A percentile compares a stretch with the other conserved stretches of the same genome.
phyloP scores from a whole-genome alignment of 2,797 vertebrate genomes.

The Fringilla coelebs region DNA sequence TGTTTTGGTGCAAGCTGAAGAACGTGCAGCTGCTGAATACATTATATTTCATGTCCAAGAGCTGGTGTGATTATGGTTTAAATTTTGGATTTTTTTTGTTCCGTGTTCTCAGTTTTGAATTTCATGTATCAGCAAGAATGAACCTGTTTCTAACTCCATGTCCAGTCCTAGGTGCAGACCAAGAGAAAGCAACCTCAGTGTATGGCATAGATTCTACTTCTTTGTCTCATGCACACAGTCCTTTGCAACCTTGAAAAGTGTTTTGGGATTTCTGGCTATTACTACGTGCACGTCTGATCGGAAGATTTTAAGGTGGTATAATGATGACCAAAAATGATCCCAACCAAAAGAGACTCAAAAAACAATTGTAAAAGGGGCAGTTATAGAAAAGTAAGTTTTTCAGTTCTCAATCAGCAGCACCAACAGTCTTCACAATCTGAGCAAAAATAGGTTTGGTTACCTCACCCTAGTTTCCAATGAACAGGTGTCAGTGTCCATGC shows the following conservation, averaged over 20 bases:
- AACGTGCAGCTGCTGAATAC: background rate
- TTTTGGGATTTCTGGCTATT: background rate
- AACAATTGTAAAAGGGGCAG: background rate
- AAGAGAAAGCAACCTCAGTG: background rate
- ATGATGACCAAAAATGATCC: background rate
- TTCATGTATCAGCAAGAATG: background rate
- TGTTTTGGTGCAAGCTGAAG: background rate
- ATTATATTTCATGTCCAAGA: background rate
- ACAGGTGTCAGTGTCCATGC: background rate
- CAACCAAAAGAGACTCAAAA: background rate
- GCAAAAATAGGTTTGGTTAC: background rate
- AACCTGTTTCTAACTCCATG: background rate
- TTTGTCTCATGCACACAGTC: background rate
- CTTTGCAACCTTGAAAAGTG: background rate
- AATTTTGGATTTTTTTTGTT: background rate
- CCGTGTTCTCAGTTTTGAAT: background rate
- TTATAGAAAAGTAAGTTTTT: background rate
- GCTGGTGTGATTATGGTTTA: background rate
- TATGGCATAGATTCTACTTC: background rate
- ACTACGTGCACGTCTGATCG: fast-evolving
- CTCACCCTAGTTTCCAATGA: background rate
- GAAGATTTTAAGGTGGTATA: background rate
- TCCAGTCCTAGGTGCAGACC: background rate
- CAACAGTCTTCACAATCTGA: background rate
- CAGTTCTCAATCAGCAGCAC: background rate